Evolutionary conservation across 2,113 vertebrate species (phyloP), one percentile per base, ranked within the genome.

Genomic region (Chaenocephalus aceratus): DNA sequence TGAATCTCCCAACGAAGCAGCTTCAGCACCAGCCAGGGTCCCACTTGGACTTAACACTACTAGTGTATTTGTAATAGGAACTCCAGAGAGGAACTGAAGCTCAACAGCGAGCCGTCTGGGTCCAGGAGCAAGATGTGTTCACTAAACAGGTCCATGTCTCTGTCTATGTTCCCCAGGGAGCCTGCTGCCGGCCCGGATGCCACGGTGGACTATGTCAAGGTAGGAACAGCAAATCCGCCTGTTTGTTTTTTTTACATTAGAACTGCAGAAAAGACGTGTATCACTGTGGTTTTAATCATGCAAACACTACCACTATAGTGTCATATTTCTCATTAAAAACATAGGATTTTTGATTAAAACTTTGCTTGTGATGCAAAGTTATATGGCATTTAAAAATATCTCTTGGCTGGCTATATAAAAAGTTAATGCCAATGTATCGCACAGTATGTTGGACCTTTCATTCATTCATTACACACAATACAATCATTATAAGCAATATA

Each of bases 131-230:
- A 56, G 85, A 94, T 94, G 93, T 92, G 86, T 68, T 92, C 93
- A 71, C 82, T 94, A 67, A 94, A 94, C 79, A 79, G 92, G 83
- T 87, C 91, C n/a, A 8, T 94, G 75, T 93, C 93, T 91, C 67
- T 94, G 61, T 93, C 89, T 93, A 45, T 93, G 83, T 93, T 94
- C 86, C 91, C 91, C 91, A 94, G 93, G 82, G 92, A 92, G 26
- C 84, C 88, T 4, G 61, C 85, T 10, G 87, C 89, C 2, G 23
- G 86, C 23, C 83, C 70, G 71, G 92, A 94, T 2, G 56, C 92
- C 53, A 77, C 90, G 0, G 79, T 90, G 83, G 91, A 94, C 88
- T 94, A 94, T 16, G 93, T 94, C 1, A 94, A 94, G 93, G 93
- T 94, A 92, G 66, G 92, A 74, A 6, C 30, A 46, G 30, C 21